A percentile compares a stretch with the other conserved stretches of the same genome.
Evolutionary conservation across 2,113 vertebrate genomes (phyloP).

Genomic region (Saiga tatarica): DNA sequence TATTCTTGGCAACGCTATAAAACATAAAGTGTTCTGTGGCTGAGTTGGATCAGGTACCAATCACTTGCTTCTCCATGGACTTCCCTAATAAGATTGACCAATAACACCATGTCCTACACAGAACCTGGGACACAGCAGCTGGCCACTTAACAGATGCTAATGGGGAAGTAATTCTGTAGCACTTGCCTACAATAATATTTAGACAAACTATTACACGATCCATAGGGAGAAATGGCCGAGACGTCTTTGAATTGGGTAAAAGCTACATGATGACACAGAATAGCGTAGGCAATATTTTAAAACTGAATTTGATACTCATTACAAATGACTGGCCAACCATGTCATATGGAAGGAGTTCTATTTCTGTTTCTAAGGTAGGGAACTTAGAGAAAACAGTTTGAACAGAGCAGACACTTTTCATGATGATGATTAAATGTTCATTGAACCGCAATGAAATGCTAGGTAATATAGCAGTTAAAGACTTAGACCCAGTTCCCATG

Average conservation of each 20-base stretch:
- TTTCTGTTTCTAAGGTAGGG: constrained; percentile 16
- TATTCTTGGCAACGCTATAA: background rate
- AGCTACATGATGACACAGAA: background rate
- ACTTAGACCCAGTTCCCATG: background rate
- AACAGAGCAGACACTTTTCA: constrained; percentile 7
- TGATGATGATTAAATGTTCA: background rate
- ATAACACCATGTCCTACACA: background rate
- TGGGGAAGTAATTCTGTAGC: background rate
- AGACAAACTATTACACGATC: background rate
- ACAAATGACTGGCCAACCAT: background rate
- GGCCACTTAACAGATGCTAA: background rate
- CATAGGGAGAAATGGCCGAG: background rate
- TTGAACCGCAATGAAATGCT: background rate
- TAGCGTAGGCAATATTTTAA: background rate
- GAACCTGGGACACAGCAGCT: background rate
- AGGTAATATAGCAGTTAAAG: background rate
- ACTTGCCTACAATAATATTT: background rate
- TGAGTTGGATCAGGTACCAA: background rate
- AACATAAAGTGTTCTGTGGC: background rate
- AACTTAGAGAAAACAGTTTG: constrained; percentile 17
- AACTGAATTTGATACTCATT: background rate
- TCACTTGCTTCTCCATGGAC: background rate
- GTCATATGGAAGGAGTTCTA: background rate
- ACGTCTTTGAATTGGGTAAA: background rate
- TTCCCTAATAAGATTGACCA: background rate